Evolutionary conservation across 1,140 invertebrate species (phyloP), one percentile per base, ranked within the genome.

Genomic region (Drosophila albomicans): DNA sequence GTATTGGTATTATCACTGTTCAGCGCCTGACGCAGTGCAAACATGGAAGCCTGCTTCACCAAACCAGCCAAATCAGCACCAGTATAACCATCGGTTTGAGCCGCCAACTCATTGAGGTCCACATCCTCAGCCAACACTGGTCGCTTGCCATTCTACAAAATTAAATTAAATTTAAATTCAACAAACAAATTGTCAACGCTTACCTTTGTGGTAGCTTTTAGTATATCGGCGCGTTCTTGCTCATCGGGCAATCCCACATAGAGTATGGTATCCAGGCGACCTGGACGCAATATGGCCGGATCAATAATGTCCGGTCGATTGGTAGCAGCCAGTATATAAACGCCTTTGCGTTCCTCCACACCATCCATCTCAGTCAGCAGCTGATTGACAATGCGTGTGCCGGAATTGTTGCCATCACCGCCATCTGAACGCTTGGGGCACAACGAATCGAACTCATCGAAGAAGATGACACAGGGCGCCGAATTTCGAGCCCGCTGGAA

Each of bases 341-440:
- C 99, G 7, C 96, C 96, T 82, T 97, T 95, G 52, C 98, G 94
- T 32, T 95, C 95, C 92, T 98, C 97, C 11, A 99, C 94, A 5
- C 99, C 99, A 93, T 99, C 99, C 98, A 99, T 99, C 95, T 99
- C 99, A 0, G 99, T 99, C 16, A 99, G 93, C 85, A 99, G 94
- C 93, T 99, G 99, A 93, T 99, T 99, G 0, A 99, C 98, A 15
- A 99, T 96, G 15, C 98, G 94, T 7, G 95, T 96, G 3, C 94
- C 95, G 0, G 96, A 95, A 4, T 95, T 95, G 75, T 95, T 94
- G 72, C 95, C 94, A 94, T 96, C 96, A 56, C 94, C 95, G 54
- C 94, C 94, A 54, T 96, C 96, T 5, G 96, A 96, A 91, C 99
- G 94, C 84, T 96, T 96, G 0, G 98, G 98, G 93, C 98, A 99